Base-by-base conservation (phyloP, 35 echinoderm and acorn worm genomes). In the Strongylocentrotus purpuratus region DNA sequence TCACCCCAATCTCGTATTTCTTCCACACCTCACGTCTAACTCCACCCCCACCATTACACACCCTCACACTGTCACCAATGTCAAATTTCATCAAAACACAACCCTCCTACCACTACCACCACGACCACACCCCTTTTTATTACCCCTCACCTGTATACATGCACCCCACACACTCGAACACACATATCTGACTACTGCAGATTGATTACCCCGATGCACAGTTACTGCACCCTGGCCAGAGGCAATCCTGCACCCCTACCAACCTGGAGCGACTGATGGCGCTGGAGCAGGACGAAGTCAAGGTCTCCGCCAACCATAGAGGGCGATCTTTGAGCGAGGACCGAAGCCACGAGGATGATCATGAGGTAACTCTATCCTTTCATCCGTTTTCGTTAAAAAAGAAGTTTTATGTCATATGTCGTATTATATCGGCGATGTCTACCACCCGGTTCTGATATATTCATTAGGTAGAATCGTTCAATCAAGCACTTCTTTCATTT, bases 171-270 rank as follows among this genome's bases (percentile, higher is more conserved):
- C 86, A 41, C 20, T 9, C 58, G 52, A 18, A 55, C 46, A 94
- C 32, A 95, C 87, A 88, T 61, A 61, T 92, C 91, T 95, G 10
- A 33, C 15, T 20, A 33, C 94, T 94, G 15, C 96, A 99, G 98
- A 98, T 99, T 97, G 98, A 99, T 91, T 99, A 99, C 94, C 98
- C 98, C 86, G 98, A 99, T 95, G 96, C 97, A 71, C 98, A 97
- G 85, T 96, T 97, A 46, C 88, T 99, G 95, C 85, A 96, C 61
- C 98, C 98, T 7, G 98, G 98, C 78, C 97, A 98, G 70, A 94
- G 98, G 78, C 98, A 98, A 88, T 99, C 98, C 61, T 97, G 97
- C 85, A 98, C 96, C 65, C 96, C 95, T 25, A 99, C 78, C 85
- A 99, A 99, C 71, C 92, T 99, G 35, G 98, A 99, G 91, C 88